These are phyloP conservation scores for Itoplectis maculator DNA, from an alignment of 2,888 invertebrate species.

Conservation along the genomic window DNA sequence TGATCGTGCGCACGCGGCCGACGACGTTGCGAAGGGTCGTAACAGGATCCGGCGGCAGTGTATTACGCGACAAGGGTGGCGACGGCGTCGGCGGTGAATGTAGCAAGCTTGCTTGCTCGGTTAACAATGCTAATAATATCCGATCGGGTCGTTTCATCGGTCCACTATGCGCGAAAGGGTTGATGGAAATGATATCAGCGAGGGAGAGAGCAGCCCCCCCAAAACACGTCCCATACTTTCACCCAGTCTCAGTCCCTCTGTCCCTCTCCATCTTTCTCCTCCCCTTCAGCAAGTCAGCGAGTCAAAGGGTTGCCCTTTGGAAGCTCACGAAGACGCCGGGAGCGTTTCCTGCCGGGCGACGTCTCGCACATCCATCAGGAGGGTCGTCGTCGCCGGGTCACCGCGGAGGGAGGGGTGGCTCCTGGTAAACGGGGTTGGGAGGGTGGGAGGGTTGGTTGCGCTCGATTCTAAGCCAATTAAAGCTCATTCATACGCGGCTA, in stretches of 20 bases:
- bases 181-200: constrained; percentile 58
- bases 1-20: constrained; percentile 47
- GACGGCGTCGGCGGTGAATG: constrained; percentile 25
- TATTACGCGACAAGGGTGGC: constrained; percentile 74
- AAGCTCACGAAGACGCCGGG: constrained; percentile 59
- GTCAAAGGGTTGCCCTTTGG: constrained; percentile 76
- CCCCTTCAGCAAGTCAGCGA: constrained; percentile 65
- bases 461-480: constrained; percentile 81
- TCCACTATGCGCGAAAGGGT: constrained; percentile 62
- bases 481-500: constrained; percentile 81
- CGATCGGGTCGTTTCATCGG: constrained; percentile 70
- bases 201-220: constrained; percentile 47
- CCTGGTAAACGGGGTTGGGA: constrained; percentile 50
- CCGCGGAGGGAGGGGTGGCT: neutral
- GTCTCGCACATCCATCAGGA: constrained; percentile 68
- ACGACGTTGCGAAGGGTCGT: constrained; percentile 58
- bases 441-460: too few relatives aligned
- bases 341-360: constrained; percentile 73
- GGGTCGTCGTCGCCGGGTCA: constrained; percentile 68
- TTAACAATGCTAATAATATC: constrained; percentile 84
- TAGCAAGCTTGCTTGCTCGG: constrained; percentile 76
- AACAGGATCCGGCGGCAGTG: constrained; percentile 74
- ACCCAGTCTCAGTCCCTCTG: too few relatives aligned
- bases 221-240: constrained; percentile 47
- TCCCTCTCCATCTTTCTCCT: constrained; percentile 4